Conservation (phyloP, 2,888 invertebrate genomes). For the Uropetala carovei region DNA sequence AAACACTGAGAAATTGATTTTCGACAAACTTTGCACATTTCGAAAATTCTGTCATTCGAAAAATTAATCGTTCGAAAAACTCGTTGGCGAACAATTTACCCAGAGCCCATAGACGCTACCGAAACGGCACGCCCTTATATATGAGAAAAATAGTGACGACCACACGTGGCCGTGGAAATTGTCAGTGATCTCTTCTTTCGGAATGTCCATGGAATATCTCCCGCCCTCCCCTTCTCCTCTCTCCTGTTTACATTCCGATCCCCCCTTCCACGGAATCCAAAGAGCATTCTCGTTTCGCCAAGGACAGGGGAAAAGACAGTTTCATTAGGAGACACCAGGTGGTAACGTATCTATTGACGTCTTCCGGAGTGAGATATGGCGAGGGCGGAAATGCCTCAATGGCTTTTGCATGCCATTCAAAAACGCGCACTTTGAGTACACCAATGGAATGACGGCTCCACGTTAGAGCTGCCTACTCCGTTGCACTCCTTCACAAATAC, state of each 20-base stretch:
- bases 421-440: conserved; percentile 9
- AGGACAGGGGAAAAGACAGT: neutral
- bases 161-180: neutral
- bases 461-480: neutral
- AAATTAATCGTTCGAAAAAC: too few relatives aligned
- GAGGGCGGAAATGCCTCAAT: neutral
- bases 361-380: neutral
- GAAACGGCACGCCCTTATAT: neutral
- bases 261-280: neutral
- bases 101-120: neutral
- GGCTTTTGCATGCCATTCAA: neutral
- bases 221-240: neutral
- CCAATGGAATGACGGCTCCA: neutral
- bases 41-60: too few relatives aligned
- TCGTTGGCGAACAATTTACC: too few relatives aligned
- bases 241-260: neutral
- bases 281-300: neutral
- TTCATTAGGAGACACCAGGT: conserved; percentile 34
- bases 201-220: neutral
- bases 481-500: neutral
- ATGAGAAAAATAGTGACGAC: neutral
- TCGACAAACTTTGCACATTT: too few relatives aligned
- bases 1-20: too few relatives aligned
- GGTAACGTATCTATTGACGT: neutral
- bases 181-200: neutral